Conservation (phyloP, 2,888 invertebrate species). For the Conops quadrifasciatus region DNA sequence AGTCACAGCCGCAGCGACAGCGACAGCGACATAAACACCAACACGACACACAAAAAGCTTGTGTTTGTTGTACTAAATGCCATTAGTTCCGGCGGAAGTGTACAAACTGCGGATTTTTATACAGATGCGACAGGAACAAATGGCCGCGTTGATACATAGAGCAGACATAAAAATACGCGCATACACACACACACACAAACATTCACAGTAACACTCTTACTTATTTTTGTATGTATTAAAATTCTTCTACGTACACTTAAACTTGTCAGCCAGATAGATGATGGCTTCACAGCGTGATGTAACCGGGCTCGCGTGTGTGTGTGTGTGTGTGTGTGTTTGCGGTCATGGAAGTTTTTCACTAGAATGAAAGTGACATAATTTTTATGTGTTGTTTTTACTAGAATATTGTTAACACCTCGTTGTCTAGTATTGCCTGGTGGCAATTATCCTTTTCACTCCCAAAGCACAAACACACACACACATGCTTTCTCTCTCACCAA, state of each 20-base stretch:
- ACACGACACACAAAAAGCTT: not conserved
- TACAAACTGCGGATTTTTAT: slow-evolving; percentile 29
- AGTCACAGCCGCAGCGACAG: not conserved
- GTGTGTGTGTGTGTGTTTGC: slow-evolving; percentile 1
- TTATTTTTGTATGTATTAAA: not conserved
- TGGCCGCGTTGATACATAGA: slow-evolving; percentile 5
- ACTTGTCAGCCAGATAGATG: not conserved
- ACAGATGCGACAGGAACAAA: slow-evolving; percentile 15
- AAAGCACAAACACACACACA: not conserved
- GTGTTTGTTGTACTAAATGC: slow-evolving; percentile 3
- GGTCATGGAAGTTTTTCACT: too few relatives aligned
- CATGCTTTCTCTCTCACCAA: not conserved
- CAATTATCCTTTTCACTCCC: slow-evolving; percentile 11
- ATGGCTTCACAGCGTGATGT: not conserved
- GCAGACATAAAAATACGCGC: not conserved
- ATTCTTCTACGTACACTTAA: not conserved
- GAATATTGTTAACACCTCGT: slow-evolving; percentile 24
- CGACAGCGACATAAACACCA: not conserved
- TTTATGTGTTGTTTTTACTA: slow-evolving; percentile 2
- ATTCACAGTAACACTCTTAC: not conserved
- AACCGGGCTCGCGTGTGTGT: too few relatives aligned
- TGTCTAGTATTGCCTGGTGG: slow-evolving; percentile 10
- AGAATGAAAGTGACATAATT: slow-evolving; percentile 26
- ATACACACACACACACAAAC: slow-evolving; percentile 2
- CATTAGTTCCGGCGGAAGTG: slow-evolving; percentile 27